Percentiles rank a stretch among this genome's conserved stretches.
phyloP scores from a whole-genome alignment of 2,113 vertebrate genomes.

The Cochlearius cochlearius region DNA sequence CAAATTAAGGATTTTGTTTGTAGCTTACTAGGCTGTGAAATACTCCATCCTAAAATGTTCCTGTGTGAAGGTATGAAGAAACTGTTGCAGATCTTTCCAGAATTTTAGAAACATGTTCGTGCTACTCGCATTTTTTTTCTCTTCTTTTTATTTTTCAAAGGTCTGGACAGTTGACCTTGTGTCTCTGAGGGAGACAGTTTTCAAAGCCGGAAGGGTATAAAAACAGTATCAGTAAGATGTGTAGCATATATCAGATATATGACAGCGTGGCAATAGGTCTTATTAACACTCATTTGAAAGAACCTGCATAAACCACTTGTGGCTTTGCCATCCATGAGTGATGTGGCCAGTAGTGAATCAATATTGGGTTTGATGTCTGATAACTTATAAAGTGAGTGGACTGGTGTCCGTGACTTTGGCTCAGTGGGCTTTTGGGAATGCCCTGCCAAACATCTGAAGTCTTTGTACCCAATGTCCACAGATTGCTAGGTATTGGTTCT shows the following conservation, averaged over 20 bases:
- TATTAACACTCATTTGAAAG: not conserved
- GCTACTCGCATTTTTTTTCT: not conserved
- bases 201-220: not conserved
- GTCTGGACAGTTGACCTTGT: not conserved
- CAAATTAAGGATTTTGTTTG: not conserved
- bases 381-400: not conserved
- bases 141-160: not conserved
- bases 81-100: not conserved
- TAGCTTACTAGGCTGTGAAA: not conserved
- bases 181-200: not conserved
- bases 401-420: not conserved
- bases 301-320: not conserved
- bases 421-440: not conserved
- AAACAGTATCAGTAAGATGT: not conserved
- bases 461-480: not conserved
- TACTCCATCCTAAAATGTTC: not conserved
- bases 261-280: not conserved
- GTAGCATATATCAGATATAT: not conserved
- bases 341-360: not conserved
- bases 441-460: not conserved
- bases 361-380: not conserved
- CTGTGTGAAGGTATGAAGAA: not conserved
- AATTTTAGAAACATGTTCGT: not conserved
- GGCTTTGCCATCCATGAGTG: not conserved
- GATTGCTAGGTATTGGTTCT: not conserved